Evolutionary conservation across 2,113 vertebrate genomes (phyloP), one percentile per base, ranked within the genome.

Genomic region (Perca schrenkii): DNA sequence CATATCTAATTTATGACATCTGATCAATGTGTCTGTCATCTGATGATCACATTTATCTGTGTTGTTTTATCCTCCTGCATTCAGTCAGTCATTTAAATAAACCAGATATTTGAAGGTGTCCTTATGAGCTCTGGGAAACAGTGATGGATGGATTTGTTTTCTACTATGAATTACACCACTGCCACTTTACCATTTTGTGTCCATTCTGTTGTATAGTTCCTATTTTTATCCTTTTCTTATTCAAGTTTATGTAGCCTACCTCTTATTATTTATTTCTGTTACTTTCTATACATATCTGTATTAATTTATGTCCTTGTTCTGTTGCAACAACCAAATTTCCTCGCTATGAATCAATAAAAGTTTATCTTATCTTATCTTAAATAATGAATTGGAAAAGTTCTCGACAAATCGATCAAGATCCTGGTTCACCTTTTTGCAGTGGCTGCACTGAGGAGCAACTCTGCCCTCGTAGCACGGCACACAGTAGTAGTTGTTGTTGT

Each of bases 391-490:
- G 3, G 3, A 57, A 21, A 46, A 8, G 31, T 54, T 21, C 10
- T 43, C 1, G 0, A 21, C n/a, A 2, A 36, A 76, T 54, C 4
- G 0, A 21, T 19, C 3, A 8, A 19, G 17, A 21, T 67, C 34
- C 14, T 1, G 4, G 6, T 22, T 86, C 73, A 99, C 98, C 97
- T 99, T 97, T 92, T 96, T 98, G 96, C 98, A 99, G 79, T 95
- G 96, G 86, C 96, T 96, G 82, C 98, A 99, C 83, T 96, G 97
- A 10, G 98, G 98, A 43, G 98, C 96, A 0, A 99, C 93, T 87
- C 97, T 96, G 92, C 93, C 96, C 95, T 99, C 98, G 0, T 99
- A 98, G 86, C 98, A 99, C 64, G 98, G 95, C 74, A 97, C 96
- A 1, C 98, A 99, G 96, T 97, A 99, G 91, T 97, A 96, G 80